A percentile compares a stretch with the other conserved stretches of the same genome.
phyloP scores from a whole-genome alignment of 2,113 vertebrate genomes.

The Ursus arctos region DNA sequence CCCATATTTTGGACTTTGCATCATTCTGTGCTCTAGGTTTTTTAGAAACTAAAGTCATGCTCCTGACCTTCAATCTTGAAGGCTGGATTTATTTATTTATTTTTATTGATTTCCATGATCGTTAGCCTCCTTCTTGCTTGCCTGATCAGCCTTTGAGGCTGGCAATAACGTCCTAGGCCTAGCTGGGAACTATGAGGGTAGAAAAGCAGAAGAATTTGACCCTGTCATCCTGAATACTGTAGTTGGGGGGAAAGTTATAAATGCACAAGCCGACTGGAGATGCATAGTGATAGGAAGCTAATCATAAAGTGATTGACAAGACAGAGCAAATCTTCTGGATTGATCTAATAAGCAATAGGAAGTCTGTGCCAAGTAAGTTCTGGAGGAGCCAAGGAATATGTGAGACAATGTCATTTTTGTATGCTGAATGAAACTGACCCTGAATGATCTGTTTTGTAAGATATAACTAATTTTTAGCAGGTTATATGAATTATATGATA shows the following conservation, averaged over 20 bases:
- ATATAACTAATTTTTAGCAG: not conserved
- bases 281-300: not conserved
- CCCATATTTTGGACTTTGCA: not conserved
- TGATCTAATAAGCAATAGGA: not conserved
- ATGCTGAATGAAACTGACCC: not conserved
- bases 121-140: not conserved
- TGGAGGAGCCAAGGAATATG: not conserved
- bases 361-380: not conserved
- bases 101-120: not conserved
- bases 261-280: not conserved
- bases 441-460: not conserved
- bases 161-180: not conserved
- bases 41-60: not conserved
- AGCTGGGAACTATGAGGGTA: not conserved
- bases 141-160: not conserved
- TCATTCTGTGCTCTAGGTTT: not conserved
- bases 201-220: not conserved
- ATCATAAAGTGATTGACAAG: not conserved
- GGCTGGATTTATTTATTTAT: not conserved
- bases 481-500: not conserved
- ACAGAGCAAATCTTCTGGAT: not conserved
- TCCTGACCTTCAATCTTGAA: not conserved
- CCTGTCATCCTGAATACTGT: not conserved
- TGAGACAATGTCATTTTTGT: not conserved
- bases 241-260: not conserved